phyloP scores from a whole-genome alignment of 2,797 vertebrate species.

The Tiaroga cobitis region DNA sequence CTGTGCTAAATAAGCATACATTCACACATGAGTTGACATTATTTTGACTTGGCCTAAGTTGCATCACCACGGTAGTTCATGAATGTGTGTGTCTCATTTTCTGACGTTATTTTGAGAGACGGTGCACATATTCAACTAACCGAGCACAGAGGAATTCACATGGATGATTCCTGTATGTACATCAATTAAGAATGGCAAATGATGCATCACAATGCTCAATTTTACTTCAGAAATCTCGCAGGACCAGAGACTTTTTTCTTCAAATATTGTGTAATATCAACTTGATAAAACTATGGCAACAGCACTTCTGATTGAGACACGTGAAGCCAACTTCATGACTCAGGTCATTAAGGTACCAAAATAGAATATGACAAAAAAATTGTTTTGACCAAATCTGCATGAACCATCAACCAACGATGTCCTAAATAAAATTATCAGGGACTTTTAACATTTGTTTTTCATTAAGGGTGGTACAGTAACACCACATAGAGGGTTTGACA shows the following conservation, averaged over 20 bases:
- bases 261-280: not conserved
- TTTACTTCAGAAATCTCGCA: not conserved
- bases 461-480: not conserved
- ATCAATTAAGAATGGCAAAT: not conserved
- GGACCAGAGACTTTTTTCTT: not conserved
- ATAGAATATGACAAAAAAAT: not conserved
- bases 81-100: not conserved
- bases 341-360: not conserved
- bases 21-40: slow-evolving; percentile 46
- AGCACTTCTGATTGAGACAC: slow-evolving; percentile 1
- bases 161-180: not conserved
- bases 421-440: not conserved
- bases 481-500: not conserved
- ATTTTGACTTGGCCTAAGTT: slow-evolving; percentile 47
- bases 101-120: not conserved
- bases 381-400: not conserved
- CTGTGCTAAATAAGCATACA: slow-evolving; percentile 40
- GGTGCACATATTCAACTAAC: not conserved
- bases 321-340: not conserved
- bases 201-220: not conserved
- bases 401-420: not conserved
- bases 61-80: slow-evolving; percentile 41
- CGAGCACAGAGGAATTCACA: not conserved
- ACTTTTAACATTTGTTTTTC: not conserved
- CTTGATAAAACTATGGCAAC: slow-evolving; percentile 6